Conservation (phyloP, 2,797 vertebrate species). For the Megalops cyprinoides region DNA sequence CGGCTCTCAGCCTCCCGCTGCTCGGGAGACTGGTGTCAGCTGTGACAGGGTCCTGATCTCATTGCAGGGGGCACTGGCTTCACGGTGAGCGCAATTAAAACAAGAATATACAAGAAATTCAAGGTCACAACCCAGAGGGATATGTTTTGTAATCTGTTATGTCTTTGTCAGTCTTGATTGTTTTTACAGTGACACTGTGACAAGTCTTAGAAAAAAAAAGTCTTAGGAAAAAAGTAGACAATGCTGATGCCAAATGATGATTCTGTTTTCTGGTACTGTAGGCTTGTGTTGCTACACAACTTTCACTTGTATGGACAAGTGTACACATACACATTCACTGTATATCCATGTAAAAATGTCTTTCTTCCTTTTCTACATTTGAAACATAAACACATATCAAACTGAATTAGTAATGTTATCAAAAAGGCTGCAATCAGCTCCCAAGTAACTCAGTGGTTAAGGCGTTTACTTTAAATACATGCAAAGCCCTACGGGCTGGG, state of each 20-base stretch:
- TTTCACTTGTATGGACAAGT: too few species aligned
- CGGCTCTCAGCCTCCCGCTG: conserved; percentile 12
- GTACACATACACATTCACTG: too few species aligned
- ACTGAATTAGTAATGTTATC: too few species aligned
- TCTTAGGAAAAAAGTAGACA: conserved; percentile 24
- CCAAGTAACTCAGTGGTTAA: too few species aligned
- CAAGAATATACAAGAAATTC: conserved; percentile 12
- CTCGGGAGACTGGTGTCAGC: conserved; percentile 21
- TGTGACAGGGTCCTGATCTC: background rate
- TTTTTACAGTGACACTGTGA: conserved; percentile 22
- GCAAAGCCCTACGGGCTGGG: too few species aligned
- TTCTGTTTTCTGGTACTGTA: background rate
- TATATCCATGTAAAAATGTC: too few species aligned
- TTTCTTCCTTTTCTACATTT: too few species aligned
- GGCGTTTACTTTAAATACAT: too few species aligned
- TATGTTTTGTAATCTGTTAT: background rate
- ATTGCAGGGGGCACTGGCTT: conserved; percentile 18
- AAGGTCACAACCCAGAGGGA: conserved; percentile 31
- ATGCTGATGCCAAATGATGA: background rate
- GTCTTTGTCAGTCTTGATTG: conserved; percentile 7
- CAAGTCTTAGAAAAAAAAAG: background rate
- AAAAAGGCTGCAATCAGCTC: too few species aligned
- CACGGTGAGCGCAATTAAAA: conserved; percentile 26
- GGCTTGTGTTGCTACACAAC: background rate
- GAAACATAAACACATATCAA: too few species aligned